Conservation (phyloP, 2,888 invertebrate species). For the Cryptocephalus moraei region DNA sequence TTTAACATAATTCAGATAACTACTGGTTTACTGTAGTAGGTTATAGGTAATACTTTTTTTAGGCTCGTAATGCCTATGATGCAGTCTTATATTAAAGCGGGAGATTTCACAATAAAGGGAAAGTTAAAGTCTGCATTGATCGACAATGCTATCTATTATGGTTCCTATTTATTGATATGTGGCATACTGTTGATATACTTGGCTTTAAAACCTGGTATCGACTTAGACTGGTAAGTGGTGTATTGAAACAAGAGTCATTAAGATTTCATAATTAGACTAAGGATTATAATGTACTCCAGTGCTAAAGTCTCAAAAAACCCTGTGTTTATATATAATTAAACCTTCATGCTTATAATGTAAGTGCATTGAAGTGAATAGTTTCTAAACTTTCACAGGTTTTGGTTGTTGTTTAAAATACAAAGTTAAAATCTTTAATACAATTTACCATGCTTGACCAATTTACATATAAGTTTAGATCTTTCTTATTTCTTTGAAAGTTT, state of each 20-base stretch:
- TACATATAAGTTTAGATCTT: no score
- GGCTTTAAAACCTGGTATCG: conserved; percentile 78
- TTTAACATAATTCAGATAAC: not conserved
- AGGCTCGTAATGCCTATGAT: conserved; percentile 95
- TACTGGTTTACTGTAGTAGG: not conserved
- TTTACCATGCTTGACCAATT: no score
- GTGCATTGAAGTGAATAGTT: no score
- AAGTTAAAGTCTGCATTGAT: conserved; percentile 90
- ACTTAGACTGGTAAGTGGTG: conserved; percentile 79
- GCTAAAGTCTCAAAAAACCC: no score
- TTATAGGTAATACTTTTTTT: conserved; percentile 13
- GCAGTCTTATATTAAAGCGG: conserved; percentile 98
- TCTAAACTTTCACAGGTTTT: no score
- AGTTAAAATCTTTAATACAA: no score
- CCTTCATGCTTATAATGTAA: no score
- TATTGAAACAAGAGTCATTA: no score
- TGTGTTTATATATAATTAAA: no score
- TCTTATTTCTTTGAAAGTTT: no score
- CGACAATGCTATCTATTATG: conserved; percentile 97
- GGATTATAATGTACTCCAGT: no score
- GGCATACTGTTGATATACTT: conserved; percentile 90
- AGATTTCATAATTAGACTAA: not conserved
- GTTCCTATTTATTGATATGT: conserved; percentile 91
- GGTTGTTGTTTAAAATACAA: no score
- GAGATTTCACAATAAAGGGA: conserved; percentile 90